A percentile compares a stretch with the other conserved stretches of the same genome.
Conservation (phyloP, 2,113 vertebrate species). For the Notothenia coriiceps region DNA sequence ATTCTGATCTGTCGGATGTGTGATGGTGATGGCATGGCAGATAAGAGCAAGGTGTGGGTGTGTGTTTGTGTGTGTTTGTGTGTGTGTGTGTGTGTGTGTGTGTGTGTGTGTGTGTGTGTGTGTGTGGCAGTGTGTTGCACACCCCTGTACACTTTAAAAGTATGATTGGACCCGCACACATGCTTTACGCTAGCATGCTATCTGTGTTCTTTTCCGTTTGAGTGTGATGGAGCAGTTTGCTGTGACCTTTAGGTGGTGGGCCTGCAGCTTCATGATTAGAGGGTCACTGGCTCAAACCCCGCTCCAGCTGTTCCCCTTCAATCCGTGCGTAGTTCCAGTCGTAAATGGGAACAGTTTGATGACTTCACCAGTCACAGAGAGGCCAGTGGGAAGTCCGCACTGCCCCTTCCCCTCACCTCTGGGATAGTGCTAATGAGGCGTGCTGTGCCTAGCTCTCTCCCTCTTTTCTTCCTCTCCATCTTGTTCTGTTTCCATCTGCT, state of each 20-base stretch:
- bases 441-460: conserved; percentile 19
- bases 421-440: conserved; percentile 72
- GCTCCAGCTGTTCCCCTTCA: conserved; percentile 70
- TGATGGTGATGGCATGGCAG: conserved; percentile 42
- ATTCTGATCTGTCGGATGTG: conserved; percentile 63
- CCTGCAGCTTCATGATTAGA: conserved; percentile 72
- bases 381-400: conserved; percentile 62
- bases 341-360: conserved; percentile 68
- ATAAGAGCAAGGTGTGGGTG: conserved; percentile 30
- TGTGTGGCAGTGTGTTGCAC: not conserved
- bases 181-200: conserved; percentile 25
- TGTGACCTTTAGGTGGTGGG: conserved; percentile 65
- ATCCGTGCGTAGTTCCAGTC: conserved; percentile 41
- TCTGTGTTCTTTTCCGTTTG: conserved; percentile 53
- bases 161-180: conserved; percentile 31
- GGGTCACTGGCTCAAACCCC: conserved; percentile 58
- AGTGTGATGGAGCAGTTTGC: conserved; percentile 56
- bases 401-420: conserved; percentile 72
- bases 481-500: conserved; percentile 54
- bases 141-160: conserved; percentile 21
- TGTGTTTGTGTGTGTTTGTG: conserved; percentile 6
- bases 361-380: conserved; percentile 76
- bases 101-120: not conserved
- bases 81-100: conserved; percentile 2
- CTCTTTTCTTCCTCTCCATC: conserved; percentile 36